Conservation (phyloP, 2,888 invertebrate genomes). For the Agrochola lychnidis region DNA sequence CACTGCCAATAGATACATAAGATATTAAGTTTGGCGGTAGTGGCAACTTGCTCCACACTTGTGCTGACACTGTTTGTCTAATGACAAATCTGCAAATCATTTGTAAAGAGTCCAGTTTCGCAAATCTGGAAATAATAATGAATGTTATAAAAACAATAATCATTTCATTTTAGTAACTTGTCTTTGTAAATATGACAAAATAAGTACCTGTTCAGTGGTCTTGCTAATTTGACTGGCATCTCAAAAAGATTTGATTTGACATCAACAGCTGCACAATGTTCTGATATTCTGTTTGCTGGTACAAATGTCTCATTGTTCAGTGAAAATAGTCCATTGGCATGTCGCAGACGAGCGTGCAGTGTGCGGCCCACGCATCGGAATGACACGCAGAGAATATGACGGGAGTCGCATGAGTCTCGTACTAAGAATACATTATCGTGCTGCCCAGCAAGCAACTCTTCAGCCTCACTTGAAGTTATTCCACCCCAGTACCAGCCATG, state of each 20-base stretch:
- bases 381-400: slow-evolving; percentile 93
- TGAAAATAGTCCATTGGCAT: slow-evolving; percentile 93
- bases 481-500: slow-evolving; percentile 95
- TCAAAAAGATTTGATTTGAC: slow-evolving; percentile 87
- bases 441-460: slow-evolving; percentile 92
- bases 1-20: slow-evolving; percentile 86
- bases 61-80: slow-evolving; percentile 92
- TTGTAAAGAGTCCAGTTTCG: slow-evolving; percentile 92
- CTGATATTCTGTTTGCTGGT: slow-evolving; percentile 87
- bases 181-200: neutral
- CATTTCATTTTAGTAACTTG: neutral
- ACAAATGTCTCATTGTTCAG: slow-evolving; percentile 91
- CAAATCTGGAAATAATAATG: slow-evolving; percentile 90
- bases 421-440: slow-evolving; percentile 94
- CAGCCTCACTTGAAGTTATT: slow-evolving; percentile 93
- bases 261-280: slow-evolving; percentile 88
- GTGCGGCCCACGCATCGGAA: slow-evolving; percentile 93
- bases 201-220: slow-evolving; percentile 86
- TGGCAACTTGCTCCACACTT: slow-evolving; percentile 93
- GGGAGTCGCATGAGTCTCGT: slow-evolving; percentile 93
- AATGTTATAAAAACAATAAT: slow-evolving; percentile 19
- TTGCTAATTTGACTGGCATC: slow-evolving; percentile 88
- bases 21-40: slow-evolving; percentile 89
- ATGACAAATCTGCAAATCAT: slow-evolving; percentile 94
- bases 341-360: slow-evolving; percentile 93